phyloP scores from a whole-genome alignment of 2,797 vertebrate genomes.

The Pelochelys cantorii region DNA sequence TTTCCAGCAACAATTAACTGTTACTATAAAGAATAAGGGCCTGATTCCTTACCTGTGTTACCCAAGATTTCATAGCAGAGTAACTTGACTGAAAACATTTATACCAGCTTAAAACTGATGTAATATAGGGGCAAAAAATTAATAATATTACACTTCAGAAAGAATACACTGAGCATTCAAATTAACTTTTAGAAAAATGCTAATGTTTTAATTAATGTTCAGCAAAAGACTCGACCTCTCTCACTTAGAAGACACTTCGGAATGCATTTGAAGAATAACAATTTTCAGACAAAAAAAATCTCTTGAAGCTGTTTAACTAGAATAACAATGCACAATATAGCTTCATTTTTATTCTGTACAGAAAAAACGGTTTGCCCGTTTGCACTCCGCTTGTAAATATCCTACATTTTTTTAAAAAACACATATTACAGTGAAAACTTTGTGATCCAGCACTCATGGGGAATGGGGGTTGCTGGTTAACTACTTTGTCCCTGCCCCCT shows the following conservation, averaged over 20 bases:
- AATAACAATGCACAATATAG: neutral
- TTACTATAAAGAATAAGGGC: slow-evolving; percentile 3
- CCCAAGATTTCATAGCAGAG: neutral
- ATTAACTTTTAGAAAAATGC: slow-evolving; percentile 35
- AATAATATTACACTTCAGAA: neutral
- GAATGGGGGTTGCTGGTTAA: too few species aligned
- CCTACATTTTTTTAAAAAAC: neutral
- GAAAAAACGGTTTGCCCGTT: neutral
- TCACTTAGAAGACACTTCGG: neutral
- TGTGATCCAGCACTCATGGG: too few species aligned
- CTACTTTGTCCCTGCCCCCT: too few species aligned
- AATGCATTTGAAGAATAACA: neutral
- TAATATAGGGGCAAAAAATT: neutral
- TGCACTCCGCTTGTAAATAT: neutral
- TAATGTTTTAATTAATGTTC: slow-evolving; percentile 15
- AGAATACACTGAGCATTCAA: slow-evolving; percentile 1
- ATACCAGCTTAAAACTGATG: neutral
- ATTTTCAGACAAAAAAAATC: neutral
- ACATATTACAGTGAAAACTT: too few species aligned
- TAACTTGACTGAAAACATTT: neutral
- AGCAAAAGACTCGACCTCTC: neutral
- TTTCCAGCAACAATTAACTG: slow-evolving; percentile 38
- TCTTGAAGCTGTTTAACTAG: neutral
- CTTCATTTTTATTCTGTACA: neutral
- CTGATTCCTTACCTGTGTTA: neutral